Base-by-base conservation (phyloP, 2,888 invertebrate genomes). In the Hermodice carunculata region DNA sequence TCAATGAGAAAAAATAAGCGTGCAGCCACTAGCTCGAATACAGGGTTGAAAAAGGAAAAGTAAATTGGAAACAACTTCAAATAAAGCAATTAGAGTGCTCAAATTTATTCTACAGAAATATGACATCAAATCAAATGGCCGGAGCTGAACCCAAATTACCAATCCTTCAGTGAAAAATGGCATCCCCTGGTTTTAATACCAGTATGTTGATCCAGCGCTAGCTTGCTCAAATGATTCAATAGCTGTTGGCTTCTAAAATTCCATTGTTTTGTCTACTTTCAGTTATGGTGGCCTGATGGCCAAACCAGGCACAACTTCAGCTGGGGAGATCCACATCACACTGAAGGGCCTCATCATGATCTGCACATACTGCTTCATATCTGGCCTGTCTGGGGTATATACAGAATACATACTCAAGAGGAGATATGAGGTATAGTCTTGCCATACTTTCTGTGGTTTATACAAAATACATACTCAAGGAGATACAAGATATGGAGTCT, bases 341-440 rank as follows among this genome's bases (percentile, higher is more conserved):
- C 11, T 74, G n/a, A 61, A 66, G n/a, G 86, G 86, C 4, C 67
- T 86, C 0, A 14, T 78, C 4, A 80, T 85, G 81, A 82, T 86
- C 61, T 37, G 69, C 0, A 56, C 70, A 1, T 85, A 85, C 71
- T 81, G 81, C 63, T 59, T 70, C 1, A 69, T 85, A 17, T 85
- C 85, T 3, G 86, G 85, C 0, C 70, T 85, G 26, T 78, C 85
- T 40, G 85, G 85, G 0, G 85, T 85, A 29, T 85, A 81, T 70
- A 82, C 82, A 8, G 86, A 86, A 67, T 85, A 81, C 70, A 81
- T 86, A 17, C 75, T 86, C 31, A 86, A 86, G 68, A 74, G 72
- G 19, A 70, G 66, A 54, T 75, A 68, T 44, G 71, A 77, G 66
- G 76, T 76, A 37, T 42, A 42, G 14, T 37, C 17, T 14, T 37